These are phyloP conservation scores for Empidonax alnorum DNA, from an alignment of 2,113 vertebrate species.

Conservation along the genomic window DNA sequence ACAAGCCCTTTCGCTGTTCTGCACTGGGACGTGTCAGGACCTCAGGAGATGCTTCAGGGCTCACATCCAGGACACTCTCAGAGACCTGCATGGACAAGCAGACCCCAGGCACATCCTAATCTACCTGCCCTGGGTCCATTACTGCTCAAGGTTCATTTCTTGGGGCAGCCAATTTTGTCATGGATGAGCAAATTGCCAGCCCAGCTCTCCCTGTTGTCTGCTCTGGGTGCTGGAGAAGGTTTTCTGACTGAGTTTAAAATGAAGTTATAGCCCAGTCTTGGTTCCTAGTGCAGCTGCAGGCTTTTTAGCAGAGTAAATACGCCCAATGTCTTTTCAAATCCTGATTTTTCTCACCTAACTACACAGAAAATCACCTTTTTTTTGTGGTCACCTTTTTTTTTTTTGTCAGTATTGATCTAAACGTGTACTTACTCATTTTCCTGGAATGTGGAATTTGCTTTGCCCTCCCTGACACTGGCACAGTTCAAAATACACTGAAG, in stretches of 20 bases:
- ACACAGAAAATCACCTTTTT: neutral
- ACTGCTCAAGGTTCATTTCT: neutral
- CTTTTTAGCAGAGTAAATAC: neutral
- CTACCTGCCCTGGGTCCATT: neutral
- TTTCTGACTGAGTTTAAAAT: neutral
- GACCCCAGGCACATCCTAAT: too few relatives aligned
- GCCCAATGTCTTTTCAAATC: neutral
- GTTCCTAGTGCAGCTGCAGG: neutral
- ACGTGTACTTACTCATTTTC: neutral
- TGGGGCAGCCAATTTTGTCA: neutral
- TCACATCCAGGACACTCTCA: neutral
- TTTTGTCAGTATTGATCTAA: neutral
- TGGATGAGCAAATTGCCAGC: fast-evolving
- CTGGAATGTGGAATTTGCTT: neutral
- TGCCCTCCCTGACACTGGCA: neutral
- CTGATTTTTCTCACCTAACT: neutral
- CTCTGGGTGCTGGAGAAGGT: neutral
- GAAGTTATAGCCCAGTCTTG: neutral
- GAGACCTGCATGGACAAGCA: neutral
- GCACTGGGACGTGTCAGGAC: neutral
- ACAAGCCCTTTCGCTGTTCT: neutral
- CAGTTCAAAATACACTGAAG: neutral
- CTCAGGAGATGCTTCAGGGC: neutral
- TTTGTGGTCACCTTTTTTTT: neutral
- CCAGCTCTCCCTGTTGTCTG: neutral